Percentiles rank a stretch among this genome's conserved stretches.
Evolutionary conservation across 1,140 invertebrate genomes (phyloP).

Genomic region (Drosophila leontia): DNA sequence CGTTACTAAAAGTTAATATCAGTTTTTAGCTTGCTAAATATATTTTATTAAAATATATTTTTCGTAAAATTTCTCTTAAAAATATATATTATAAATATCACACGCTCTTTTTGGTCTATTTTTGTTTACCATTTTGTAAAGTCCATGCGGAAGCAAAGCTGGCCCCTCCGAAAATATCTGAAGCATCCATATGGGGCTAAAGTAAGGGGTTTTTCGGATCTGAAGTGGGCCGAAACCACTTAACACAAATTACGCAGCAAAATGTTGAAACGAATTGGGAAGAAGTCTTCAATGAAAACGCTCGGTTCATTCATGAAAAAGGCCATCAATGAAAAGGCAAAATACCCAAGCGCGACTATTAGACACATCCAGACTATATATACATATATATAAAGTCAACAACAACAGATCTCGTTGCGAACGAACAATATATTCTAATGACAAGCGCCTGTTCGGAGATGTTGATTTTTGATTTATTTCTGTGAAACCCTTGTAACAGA

Average conservation of each 20-base stretch:
- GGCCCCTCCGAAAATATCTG: constrained; percentile 6
- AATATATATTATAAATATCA: not conserved
- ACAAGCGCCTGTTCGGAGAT: constrained; percentile 58
- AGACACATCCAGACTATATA: constrained; percentile 60
- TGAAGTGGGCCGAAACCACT: constrained; percentile 83
- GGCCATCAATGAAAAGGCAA: constrained; percentile 75
- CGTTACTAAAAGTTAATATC: not conserved
- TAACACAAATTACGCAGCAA: constrained; percentile 85
- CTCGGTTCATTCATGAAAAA: constrained; percentile 59
- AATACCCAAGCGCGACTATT: constrained; percentile 52
- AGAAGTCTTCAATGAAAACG: constrained; percentile 76
- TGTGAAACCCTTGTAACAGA: constrained; percentile 63
- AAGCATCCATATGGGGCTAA: constrained; percentile 9
- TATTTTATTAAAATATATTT: not conserved
- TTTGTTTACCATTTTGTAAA: constrained; percentile 64
- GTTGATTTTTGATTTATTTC: constrained; percentile 16
- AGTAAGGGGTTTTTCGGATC: constrained; percentile 35
- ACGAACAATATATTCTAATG: constrained; percentile 81
- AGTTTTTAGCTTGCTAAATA: not conserved
- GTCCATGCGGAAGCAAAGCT: constrained; percentile 39
- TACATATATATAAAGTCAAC: constrained; percentile 62
- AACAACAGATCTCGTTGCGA: constrained; percentile 54
- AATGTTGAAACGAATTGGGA: constrained; percentile 83
- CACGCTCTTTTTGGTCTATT: not conserved
- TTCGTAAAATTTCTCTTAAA: not conserved